These are phyloP conservation scores for Eucera pruinosa DNA, from an alignment of 2,888 invertebrate genomes.

Conservation along the genomic window DNA sequence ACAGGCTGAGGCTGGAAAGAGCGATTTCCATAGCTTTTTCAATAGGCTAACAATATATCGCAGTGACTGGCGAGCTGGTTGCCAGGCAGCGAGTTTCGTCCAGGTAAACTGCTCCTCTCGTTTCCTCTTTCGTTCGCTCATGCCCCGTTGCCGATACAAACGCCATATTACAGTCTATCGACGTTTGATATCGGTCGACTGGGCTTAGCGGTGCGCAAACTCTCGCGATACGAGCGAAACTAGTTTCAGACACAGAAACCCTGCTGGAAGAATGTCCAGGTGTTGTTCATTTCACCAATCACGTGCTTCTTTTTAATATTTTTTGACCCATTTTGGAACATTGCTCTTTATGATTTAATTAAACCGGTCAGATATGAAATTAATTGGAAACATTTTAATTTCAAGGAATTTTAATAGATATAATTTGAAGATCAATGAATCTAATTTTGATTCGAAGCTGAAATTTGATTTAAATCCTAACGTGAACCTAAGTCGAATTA, in stretches of 20 bases:
- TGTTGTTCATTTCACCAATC: background rate
- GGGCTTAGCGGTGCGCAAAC: slow-evolving; percentile 44
- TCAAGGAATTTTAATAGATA: no score
- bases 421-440: no score
- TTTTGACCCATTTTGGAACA: background rate
- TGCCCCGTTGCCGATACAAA: slow-evolving; percentile 38
- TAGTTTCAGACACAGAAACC: slow-evolving; percentile 30
- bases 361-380: no score
- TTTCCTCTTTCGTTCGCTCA: slow-evolving; percentile 39
- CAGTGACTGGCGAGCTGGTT: slow-evolving; percentile 45
- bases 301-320: background rate
- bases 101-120: slow-evolving; percentile 42
- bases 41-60: slow-evolving; percentile 24
- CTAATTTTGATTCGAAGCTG: no score
- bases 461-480: no score
- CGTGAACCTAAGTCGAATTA: no score
- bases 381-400: no score
- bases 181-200: slow-evolving; percentile 49
- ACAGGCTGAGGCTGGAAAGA: slow-evolving; percentile 4
- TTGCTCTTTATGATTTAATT: background rate
- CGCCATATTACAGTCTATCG: slow-evolving; percentile 55
- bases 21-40: slow-evolving; percentile 46
- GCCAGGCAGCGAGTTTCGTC: slow-evolving; percentile 59
- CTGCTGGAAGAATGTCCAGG: background rate
- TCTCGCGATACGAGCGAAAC: slow-evolving; percentile 23